Evolutionary conservation across 2,113 vertebrate species (phyloP).

Genomic region (Mormyrus iriodes): DNA sequence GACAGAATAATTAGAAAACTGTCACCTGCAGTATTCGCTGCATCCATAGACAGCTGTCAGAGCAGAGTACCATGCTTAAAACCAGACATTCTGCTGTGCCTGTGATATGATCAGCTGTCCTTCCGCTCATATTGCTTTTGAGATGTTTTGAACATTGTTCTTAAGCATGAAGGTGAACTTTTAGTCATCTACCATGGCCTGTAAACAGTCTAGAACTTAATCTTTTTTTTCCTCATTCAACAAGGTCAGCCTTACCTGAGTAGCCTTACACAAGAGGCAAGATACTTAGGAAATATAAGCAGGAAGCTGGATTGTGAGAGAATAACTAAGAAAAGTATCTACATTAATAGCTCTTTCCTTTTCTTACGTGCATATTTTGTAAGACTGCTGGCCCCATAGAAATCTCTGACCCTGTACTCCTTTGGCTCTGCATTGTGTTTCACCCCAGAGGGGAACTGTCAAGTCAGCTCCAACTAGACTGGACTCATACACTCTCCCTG

Average conservation of each 20-base stretch:
- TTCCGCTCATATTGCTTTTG: not conserved
- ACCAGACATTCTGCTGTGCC: not conserved
- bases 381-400: not conserved
- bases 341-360: not conserved
- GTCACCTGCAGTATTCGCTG: slow-evolving; percentile 83
- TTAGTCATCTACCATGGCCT: not conserved
- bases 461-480: not conserved
- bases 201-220: not conserved
- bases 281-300: not conserved
- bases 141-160: not conserved
- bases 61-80: not conserved
- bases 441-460: not conserved
- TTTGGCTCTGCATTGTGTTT: not conserved
- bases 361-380: not conserved
- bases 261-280: not conserved
- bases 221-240: not conserved
- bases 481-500: not conserved
- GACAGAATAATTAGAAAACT: slow-evolving; percentile 99
- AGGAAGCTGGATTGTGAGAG: not conserved
- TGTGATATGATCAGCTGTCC: not conserved
- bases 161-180: slow-evolving; percentile 1
- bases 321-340: not conserved
- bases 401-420: not conserved
- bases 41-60: slow-evolving; percentile 53
- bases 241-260: not conserved